phyloP scores from a whole-genome alignment of 1,140 invertebrate species.

The Aphelinus certus region DNA sequence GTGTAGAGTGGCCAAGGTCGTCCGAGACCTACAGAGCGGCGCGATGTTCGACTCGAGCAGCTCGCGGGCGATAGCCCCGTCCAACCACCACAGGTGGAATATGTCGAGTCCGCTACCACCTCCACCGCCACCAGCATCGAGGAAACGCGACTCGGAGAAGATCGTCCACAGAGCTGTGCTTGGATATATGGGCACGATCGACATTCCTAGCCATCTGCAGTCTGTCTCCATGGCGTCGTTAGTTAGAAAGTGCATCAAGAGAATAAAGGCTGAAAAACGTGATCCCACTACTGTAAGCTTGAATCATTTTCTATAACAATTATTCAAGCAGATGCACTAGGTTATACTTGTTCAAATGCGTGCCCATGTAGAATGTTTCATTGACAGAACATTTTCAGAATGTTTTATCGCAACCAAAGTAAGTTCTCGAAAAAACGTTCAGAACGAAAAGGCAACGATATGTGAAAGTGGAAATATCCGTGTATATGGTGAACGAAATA shows the following conservation, averaged over 20 bases:
- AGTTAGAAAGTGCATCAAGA: slow-evolving; percentile 83
- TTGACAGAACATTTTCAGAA: no score
- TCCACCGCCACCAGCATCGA: slow-evolving; percentile 59
- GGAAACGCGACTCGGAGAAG: slow-evolving; percentile 66
- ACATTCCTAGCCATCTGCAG: slow-evolving; percentile 88
- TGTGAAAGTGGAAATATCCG: no score
- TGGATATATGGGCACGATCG: slow-evolving; percentile 94
- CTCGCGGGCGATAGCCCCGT: neutral
- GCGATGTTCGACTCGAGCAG: slow-evolving; percentile 63
- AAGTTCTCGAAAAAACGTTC: no score
- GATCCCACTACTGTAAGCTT: slow-evolving; percentile 77
- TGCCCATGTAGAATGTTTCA: no score
- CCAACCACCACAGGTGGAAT: slow-evolving; percentile 57
- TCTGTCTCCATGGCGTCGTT: slow-evolving; percentile 78
- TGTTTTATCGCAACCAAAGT: no score
- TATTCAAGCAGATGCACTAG: no score
- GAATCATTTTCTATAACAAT: neutral
- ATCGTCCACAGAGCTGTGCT: slow-evolving; percentile 86
- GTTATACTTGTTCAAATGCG: no score
- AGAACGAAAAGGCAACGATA: no score
- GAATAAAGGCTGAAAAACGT: slow-evolving; percentile 88
- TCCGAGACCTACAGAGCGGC: slow-evolving; percentile 67
- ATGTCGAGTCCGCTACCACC: slow-evolving; percentile 59
- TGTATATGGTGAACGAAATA: no score
- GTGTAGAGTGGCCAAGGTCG: slow-evolving; percentile 67